These are phyloP conservation scores for Trachemys scripta DNA, from an alignment of 2,113 vertebrate genomes.

Conservation along the genomic window DNA sequence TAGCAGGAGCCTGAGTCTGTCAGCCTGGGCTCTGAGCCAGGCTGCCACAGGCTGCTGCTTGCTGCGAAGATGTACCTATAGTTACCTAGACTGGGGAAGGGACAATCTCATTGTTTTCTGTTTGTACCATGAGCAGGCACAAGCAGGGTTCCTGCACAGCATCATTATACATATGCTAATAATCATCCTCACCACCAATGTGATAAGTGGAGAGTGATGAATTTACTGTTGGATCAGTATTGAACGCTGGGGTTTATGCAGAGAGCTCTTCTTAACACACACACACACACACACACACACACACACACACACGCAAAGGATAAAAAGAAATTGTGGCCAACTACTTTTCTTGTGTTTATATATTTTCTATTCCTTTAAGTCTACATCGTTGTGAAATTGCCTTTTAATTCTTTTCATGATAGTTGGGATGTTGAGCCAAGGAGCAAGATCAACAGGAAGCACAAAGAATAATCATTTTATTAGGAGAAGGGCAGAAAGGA, in stretches of 20 bases:
- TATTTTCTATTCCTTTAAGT: background rate
- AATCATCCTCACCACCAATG: background rate
- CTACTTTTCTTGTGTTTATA: background rate
- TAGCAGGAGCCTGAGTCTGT: no score
- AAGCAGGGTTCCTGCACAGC: background rate
- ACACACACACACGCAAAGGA: background rate
- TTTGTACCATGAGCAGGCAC: background rate
- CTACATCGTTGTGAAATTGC: background rate
- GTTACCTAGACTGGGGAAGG: no score
- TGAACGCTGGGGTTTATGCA: background rate
- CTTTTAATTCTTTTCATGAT: slow-evolving; percentile 5
- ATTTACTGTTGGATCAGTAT: background rate
- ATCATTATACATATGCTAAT: background rate
- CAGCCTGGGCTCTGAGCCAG: background rate
- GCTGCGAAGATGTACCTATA: no score
- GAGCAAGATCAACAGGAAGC: background rate
- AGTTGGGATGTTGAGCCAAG: background rate
- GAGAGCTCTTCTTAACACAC: background rate
- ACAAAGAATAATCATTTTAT: background rate
- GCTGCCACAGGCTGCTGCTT: no score
- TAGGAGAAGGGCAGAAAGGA: slow-evolving; percentile 29
- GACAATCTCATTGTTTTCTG: background rate
- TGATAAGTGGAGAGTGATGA: background rate
- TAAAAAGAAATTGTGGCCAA: background rate
- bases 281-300: background rate